Percentiles rank a stretch among this genome's conserved stretches.
Conservation (phyloP, 1,140 invertebrate genomes). For the Drosophila erecta region DNA sequence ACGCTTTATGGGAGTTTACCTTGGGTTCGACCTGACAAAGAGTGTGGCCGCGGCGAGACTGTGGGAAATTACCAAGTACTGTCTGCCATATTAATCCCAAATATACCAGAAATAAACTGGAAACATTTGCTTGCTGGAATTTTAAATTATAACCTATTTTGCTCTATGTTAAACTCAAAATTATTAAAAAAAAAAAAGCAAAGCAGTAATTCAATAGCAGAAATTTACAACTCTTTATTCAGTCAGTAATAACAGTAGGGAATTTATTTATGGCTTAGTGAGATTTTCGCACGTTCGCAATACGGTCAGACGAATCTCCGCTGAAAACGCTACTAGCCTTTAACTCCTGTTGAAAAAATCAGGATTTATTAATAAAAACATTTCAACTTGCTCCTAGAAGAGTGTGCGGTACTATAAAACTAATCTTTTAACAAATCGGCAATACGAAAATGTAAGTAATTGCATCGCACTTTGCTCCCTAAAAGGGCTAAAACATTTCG, state of each 20-base stretch:
- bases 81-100: background rate
- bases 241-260: too few relatives aligned
- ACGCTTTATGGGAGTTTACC: conserved; percentile 54
- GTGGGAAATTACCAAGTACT: background rate
- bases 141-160: too few relatives aligned
- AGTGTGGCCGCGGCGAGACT: conserved; percentile 10
- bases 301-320: conserved; percentile 19
- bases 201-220: background rate
- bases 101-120: background rate
- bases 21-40: conserved; percentile 39
- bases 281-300: background rate
- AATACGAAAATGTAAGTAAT: conserved; percentile 38
- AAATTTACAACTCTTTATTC: too few relatives aligned
- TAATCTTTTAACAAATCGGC: background rate
- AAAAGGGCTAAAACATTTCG: conserved; percentile 12
- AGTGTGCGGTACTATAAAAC: conserved; percentile 1
- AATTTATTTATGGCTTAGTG: background rate
- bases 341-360: conserved; percentile 20
- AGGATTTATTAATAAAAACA: conserved; percentile 25
- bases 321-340: conserved; percentile 35
- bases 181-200: too few relatives aligned
- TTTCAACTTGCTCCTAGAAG: background rate
- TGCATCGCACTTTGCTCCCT: background rate
- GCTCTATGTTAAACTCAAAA: too few relatives aligned
- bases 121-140: too few relatives aligned